Conservation (phyloP, 2,113 vertebrate genomes). For the Neolamprologus variostigma region DNA sequence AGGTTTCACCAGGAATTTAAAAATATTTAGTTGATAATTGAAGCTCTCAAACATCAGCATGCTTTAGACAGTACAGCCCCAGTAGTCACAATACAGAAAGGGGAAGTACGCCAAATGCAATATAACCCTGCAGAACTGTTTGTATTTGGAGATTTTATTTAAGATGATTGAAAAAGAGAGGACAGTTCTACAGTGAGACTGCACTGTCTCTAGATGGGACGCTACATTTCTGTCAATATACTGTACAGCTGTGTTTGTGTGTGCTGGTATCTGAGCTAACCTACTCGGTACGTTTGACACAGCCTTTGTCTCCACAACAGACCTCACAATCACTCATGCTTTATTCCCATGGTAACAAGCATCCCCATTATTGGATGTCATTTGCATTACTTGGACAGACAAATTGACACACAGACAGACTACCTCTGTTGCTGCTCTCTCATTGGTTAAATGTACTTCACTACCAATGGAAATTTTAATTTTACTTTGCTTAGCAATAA, state of each 20-base stretch:
- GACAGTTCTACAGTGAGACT: background rate
- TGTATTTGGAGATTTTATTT: background rate
- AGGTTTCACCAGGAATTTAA: background rate
- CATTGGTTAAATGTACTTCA: background rate
- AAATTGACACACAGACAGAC: background rate
- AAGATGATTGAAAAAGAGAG: background rate
- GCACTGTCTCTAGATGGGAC: background rate
- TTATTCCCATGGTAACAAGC: slow-evolving; percentile 18
- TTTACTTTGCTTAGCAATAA: background rate
- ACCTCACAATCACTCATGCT: slow-evolving; percentile 20
- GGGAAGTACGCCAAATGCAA: background rate
- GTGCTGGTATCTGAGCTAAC: slow-evolving; percentile 2
- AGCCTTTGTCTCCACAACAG: slow-evolving; percentile 16
- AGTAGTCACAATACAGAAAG: background rate
- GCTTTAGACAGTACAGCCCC: background rate
- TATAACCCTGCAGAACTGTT: background rate
- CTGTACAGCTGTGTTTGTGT: background rate
- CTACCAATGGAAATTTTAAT: background rate
- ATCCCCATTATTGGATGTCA: background rate
- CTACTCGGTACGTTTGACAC: background rate
- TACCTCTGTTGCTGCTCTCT: background rate
- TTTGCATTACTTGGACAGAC: background rate
- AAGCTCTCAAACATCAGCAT: background rate
- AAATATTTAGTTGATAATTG: background rate
- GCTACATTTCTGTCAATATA: background rate